A percentile compares a stretch with the other conserved stretches of the same genome.
Evolutionary conservation across 1,140 invertebrate genomes (phyloP).

Genomic region (Microplitis mediator): DNA sequence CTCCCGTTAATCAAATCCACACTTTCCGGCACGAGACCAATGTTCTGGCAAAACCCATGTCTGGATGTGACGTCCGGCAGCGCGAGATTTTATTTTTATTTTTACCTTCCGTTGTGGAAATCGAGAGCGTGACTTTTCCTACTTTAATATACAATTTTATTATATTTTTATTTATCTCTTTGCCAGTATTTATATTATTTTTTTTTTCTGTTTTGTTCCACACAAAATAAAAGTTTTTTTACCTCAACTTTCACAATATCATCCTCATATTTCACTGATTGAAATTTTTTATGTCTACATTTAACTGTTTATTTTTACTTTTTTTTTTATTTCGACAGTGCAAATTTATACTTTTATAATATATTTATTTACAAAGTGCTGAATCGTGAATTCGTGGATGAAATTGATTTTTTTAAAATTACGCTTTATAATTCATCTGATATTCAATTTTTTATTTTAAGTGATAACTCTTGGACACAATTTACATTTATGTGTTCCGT

Average conservation of each 20-base stretch:
- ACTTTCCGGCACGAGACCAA: slow-evolving; percentile 35
- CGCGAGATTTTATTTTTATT: slow-evolving; percentile 10
- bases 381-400: too few species aligned
- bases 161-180: background rate
- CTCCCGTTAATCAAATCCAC: slow-evolving; percentile 43
- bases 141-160: background rate
- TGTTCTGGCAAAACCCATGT: background rate
- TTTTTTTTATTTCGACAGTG: too few species aligned
- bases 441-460: too few species aligned
- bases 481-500: too few species aligned
- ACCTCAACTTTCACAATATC: background rate
- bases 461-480: too few species aligned
- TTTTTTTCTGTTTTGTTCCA: background rate
- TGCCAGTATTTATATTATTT: background rate
- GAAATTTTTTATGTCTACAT: background rate
- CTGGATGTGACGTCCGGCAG: slow-evolving; percentile 28
- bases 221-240: background rate
- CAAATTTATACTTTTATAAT: background rate
- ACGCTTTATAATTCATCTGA: too few species aligned
- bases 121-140: background rate
- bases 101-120: background rate
- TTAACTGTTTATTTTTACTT: background rate
- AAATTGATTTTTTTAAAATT: too few species aligned
- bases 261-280: background rate
- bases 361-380: too few species aligned